These are phyloP conservation scores for Oscheius myriophilus DNA, from an alignment of 2,888 invertebrate genomes.

Conservation along the genomic window DNA sequence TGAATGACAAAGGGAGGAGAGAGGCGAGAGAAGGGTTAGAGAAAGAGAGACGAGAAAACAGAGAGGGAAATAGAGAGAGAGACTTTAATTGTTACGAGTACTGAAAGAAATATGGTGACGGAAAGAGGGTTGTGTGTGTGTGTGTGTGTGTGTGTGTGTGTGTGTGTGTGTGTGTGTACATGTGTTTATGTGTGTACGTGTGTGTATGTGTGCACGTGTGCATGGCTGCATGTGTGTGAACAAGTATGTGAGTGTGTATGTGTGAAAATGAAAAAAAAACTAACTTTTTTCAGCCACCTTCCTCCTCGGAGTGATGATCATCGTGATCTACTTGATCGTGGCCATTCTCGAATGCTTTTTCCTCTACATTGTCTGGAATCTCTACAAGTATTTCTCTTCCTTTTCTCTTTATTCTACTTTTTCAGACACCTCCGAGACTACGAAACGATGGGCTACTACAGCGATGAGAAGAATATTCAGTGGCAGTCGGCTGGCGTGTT, in stretches of 20 bases:
- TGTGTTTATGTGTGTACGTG: neutral
- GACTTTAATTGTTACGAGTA: no score
- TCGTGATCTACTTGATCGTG: constrained; percentile 66
- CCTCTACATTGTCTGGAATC: constrained; percentile 68
- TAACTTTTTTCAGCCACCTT: constrained; percentile 59
- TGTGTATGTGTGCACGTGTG: no score
- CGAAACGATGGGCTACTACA: constrained; percentile 51
- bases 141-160: no score
- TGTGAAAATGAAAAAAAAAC: neutral
- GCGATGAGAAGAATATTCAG: constrained; percentile 43
- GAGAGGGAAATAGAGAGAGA: no score
- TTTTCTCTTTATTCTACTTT: neutral
- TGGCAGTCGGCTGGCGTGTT: constrained; percentile 52
- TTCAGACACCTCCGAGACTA: constrained; percentile 65
- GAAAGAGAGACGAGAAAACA: no score
- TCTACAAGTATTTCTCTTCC: constrained; percentile 63
- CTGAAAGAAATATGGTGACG: no score
- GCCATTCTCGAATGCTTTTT: constrained; percentile 68
- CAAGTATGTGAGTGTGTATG: neutral
- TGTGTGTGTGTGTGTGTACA: no score
- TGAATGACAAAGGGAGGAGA: neutral
- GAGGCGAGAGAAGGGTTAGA: neutral
- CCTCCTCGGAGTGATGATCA: constrained; percentile 65
- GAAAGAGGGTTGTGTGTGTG: no score
- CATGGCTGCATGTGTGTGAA: no score